phyloP scores from a whole-genome alignment of 2,888 invertebrate genomes.

The Rhyacophila evoluta region DNA sequence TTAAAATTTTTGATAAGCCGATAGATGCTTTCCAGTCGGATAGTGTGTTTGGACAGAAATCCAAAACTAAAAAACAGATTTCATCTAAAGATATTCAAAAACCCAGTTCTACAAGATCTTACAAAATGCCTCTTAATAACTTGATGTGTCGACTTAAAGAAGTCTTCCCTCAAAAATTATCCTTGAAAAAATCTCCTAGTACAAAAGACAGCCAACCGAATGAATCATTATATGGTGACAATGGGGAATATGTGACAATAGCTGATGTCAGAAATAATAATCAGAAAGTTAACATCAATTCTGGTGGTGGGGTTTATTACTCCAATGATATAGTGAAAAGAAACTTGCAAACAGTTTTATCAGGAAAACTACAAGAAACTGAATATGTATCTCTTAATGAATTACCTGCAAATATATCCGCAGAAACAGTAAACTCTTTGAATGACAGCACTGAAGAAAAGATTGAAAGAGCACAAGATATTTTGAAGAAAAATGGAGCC shows the following conservation, averaged over 20 bases:
- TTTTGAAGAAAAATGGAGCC: conserved; percentile 74
- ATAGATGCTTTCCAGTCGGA: conserved; percentile 32
- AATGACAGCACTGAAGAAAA: conserved; percentile 29
- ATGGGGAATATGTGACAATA: conserved; percentile 88
- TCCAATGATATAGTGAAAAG: conserved; percentile 77
- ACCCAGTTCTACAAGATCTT: conserved; percentile 56
- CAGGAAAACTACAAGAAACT: conserved; percentile 74
- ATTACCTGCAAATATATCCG: conserved; percentile 69
- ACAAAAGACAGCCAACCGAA: conserved; percentile 65
- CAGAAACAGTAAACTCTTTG: conserved; percentile 48
- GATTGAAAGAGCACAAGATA: conserved; percentile 62
- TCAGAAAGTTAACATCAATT: conserved; percentile 69
- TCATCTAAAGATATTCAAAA: conserved; percentile 58
- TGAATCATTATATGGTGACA: conserved; percentile 70
- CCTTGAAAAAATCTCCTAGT: conserved; percentile 68
- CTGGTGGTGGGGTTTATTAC: conserved; percentile 68
- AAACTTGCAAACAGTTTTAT: conserved; percentile 71
- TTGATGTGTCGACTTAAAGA: conserved; percentile 80
- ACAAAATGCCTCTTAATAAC: conserved; percentile 76
- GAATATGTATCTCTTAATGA: conserved; percentile 88
- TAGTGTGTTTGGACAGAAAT: conserved; percentile 33
- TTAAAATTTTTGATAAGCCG: conserved; percentile 23
- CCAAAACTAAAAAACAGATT: conserved; percentile 53
- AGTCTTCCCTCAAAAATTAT: conserved; percentile 69
- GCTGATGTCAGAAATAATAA: conserved; percentile 86